Percentiles rank a stretch among this genome's conserved stretches.
These are phyloP conservation scores for Ptilorrhoa leucosticta DNA, from an alignment of 2,113 vertebrate genomes.

Conservation along the genomic window DNA sequence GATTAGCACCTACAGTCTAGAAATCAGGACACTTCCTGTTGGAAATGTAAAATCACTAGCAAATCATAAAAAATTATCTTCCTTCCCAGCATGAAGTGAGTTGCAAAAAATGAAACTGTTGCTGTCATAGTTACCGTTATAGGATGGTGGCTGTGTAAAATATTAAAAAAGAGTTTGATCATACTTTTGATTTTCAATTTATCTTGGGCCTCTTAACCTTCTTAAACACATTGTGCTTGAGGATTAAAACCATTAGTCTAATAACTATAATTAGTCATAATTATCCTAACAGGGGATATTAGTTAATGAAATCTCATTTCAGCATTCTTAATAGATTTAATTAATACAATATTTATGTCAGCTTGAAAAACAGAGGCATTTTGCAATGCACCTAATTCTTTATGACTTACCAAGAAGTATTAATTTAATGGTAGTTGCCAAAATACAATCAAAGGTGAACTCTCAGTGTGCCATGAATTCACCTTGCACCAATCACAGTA, in stretches of 20 bases:
- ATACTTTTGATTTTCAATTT: slow-evolving; percentile 66
- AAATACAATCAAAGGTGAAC: neutral
- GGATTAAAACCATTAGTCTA: slow-evolving; percentile 72
- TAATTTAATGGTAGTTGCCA: neutral
- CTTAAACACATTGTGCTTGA: slow-evolving; percentile 64
- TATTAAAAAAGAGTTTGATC: slow-evolving; percentile 25
- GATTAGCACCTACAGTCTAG: neutral
- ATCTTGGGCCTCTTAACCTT: slow-evolving; percentile 69
- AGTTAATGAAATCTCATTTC: slow-evolving; percentile 73
- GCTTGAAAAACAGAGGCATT: slow-evolving; percentile 40
- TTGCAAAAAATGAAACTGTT: neutral
- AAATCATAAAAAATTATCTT: neutral
- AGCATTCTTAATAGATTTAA: slow-evolving; percentile 66
- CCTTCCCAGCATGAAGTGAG: neutral
- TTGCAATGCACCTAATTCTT: slow-evolving; percentile 3
- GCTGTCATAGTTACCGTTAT: neutral
- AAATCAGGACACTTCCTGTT: neutral
- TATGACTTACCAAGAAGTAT: neutral
- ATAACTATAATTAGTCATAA: slow-evolving; percentile 77
- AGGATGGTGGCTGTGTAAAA: neutral
- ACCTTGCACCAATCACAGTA: neutral
- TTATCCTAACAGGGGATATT: slow-evolving; percentile 72
- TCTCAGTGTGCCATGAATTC: neutral
- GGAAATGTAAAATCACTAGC: neutral
- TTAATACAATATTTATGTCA: slow-evolving; percentile 68